Conservation (phyloP, 2,113 vertebrate genomes). For the Genyomyrus donnyi region DNA sequence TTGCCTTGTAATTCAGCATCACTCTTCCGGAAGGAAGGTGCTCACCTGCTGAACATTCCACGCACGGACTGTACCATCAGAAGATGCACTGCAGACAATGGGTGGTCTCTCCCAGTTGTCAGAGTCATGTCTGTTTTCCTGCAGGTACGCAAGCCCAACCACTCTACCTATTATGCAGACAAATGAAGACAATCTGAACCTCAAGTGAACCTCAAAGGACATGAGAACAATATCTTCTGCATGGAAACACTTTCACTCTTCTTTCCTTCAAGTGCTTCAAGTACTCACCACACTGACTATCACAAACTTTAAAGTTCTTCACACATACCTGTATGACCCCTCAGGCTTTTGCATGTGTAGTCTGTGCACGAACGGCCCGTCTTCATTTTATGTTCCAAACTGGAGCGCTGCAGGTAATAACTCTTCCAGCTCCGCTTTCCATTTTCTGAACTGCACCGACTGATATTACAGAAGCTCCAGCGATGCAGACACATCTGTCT, state of each 20-base stretch:
- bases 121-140: constrained; percentile 34
- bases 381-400: constrained; percentile 63
- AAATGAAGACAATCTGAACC: neutral
- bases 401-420: constrained; percentile 59
- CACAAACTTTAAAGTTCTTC: neutral
- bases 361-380: constrained; percentile 54
- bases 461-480: constrained; percentile 64
- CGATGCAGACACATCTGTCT: constrained; percentile 65
- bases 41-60: constrained; percentile 64
- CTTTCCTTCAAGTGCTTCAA: neutral
- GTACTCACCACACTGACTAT: neutral
- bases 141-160: constrained; percentile 53
- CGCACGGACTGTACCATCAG: constrained; percentile 60
- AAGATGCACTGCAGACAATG: constrained; percentile 58
- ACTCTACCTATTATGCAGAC: constrained; percentile 54
- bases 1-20: neutral
- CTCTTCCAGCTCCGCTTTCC: constrained; percentile 58
- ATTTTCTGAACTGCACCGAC: constrained; percentile 35
- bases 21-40: neutral
- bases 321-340: constrained; percentile 59
- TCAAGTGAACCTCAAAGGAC: neutral
- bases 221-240: neutral
- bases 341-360: constrained; percentile 63
- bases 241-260: neutral
- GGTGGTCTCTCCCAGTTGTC: constrained; percentile 40